Evolutionary conservation across 2,888 invertebrate species (phyloP).

Genomic region (Leptinotarsa rubiginosa): DNA sequence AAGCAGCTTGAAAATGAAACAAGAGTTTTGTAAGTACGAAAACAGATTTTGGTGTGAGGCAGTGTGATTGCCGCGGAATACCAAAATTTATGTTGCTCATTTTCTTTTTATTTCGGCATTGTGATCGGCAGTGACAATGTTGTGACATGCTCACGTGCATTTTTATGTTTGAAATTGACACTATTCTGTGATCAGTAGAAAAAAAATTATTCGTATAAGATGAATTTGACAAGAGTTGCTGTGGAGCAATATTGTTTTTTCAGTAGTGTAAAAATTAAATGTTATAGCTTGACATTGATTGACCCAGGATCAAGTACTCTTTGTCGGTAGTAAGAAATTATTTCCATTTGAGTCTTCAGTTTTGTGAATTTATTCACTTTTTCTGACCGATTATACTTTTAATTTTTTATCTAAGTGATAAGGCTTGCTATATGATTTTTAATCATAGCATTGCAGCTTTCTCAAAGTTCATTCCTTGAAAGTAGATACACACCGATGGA

Average conservation of each 20-base stretch:
- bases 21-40: slow-evolving; percentile 33
- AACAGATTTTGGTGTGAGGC: slow-evolving; percentile 10
- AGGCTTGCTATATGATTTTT: too few relatives aligned
- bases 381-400: too few relatives aligned
- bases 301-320: too few relatives aligned
- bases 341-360: too few relatives aligned
- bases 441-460: too few relatives aligned
- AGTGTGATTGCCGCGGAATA: slow-evolving; percentile 31
- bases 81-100: slow-evolving; percentile 35
- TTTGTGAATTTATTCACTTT: too few relatives aligned
- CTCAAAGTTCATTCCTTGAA: too few relatives aligned
- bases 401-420: too few relatives aligned
- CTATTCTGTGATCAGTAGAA: slow-evolving; percentile 26
- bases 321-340: too few relatives aligned
- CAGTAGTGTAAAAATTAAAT: background rate
- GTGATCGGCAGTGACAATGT: slow-evolving; percentile 50
- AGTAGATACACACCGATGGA: too few relatives aligned
- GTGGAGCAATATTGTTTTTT: background rate
- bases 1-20: slow-evolving; percentile 38
- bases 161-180: slow-evolving; percentile 25
- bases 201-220: background rate
- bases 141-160: slow-evolving; percentile 61
- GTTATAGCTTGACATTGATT: too few relatives aligned
- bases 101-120: slow-evolving; percentile 42
- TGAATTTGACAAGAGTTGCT: background rate